Percentiles rank a stretch among this genome's conserved stretches.
Evolutionary conservation across 2,113 vertebrate genomes (phyloP).

Genomic region (Lota lota): DNA sequence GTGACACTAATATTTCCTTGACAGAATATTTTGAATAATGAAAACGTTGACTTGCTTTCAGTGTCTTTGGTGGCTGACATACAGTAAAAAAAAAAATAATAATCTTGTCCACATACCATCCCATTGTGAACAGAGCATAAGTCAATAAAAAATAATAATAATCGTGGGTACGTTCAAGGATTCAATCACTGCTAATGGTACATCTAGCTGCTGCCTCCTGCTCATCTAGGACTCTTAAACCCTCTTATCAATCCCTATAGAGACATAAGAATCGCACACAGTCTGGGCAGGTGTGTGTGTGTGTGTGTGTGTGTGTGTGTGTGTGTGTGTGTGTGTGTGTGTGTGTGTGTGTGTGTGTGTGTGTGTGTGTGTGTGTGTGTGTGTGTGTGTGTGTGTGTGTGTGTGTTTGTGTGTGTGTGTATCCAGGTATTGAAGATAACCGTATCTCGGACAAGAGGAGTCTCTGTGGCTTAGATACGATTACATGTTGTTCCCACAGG

Average conservation of each 20-base stretch:
- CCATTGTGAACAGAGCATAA: not conserved
- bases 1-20: too few species aligned
- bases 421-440: constrained; percentile 13
- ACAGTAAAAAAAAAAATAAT: not conserved
- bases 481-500: constrained; percentile 40
- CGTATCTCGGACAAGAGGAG: constrained; percentile 14
- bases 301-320: not conserved
- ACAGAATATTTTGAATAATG: too few species aligned
- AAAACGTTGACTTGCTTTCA: not conserved
- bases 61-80: not conserved
- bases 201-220: not conserved
- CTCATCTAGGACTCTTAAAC: not conserved
- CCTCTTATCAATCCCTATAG: constrained; percentile 19
- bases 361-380: too few species aligned
- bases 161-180: not conserved
- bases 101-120: not conserved
- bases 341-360: too few species aligned
- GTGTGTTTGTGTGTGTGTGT: too few species aligned
- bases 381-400: too few species aligned
- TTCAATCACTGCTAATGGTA: constrained; percentile 22
- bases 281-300: constrained; percentile 14
- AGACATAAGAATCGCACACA: constrained; percentile 32
- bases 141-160: not conserved
- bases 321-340: not conserved
- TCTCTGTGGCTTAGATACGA: constrained; percentile 29